phyloP scores from a whole-genome alignment of 1,140 invertebrate genomes.

The Akabosia matsudoensis region DNA sequence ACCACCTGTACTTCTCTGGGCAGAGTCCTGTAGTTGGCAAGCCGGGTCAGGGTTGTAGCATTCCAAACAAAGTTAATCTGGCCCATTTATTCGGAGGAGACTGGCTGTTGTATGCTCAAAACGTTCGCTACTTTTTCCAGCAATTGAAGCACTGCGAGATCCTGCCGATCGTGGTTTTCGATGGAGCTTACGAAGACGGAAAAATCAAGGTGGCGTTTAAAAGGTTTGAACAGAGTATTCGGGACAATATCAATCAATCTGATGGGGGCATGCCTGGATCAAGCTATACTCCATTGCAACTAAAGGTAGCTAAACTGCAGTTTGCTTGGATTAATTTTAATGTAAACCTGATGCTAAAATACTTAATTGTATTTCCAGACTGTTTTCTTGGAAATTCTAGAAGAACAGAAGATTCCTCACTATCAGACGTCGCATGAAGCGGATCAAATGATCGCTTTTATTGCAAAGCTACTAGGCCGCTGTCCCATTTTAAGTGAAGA shows the following conservation, averaged over 20 bases:
- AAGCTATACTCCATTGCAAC: slow-evolving; percentile 31
- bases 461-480: slow-evolving; percentile 53
- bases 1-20: slow-evolving; percentile 52
- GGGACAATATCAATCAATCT: slow-evolving; percentile 30
- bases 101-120: slow-evolving; percentile 52
- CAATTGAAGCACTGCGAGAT: slow-evolving; percentile 53
- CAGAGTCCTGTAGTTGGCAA: background rate
- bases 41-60: background rate
- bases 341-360: no score
- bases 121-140: slow-evolving; percentile 51
- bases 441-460: slow-evolving; percentile 54
- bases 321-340: no score
- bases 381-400: slow-evolving; percentile 51
- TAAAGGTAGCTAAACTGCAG: background rate
- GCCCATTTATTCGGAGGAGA: slow-evolving; percentile 55
- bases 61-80: background rate
- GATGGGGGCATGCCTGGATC: slow-evolving; percentile 33
- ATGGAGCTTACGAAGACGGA: slow-evolving; percentile 53
- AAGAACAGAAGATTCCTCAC: slow-evolving; percentile 51
- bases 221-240: slow-evolving; percentile 48
- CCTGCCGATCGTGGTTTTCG: slow-evolving; percentile 55
- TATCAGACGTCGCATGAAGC: slow-evolving; percentile 56
- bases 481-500: slow-evolving; percentile 57
- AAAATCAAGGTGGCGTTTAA: slow-evolving; percentile 48
- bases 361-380: slow-evolving; percentile 43